Base-by-base conservation (phyloP, 2,797 vertebrate species). In the Sebastes diploproa region DNA sequence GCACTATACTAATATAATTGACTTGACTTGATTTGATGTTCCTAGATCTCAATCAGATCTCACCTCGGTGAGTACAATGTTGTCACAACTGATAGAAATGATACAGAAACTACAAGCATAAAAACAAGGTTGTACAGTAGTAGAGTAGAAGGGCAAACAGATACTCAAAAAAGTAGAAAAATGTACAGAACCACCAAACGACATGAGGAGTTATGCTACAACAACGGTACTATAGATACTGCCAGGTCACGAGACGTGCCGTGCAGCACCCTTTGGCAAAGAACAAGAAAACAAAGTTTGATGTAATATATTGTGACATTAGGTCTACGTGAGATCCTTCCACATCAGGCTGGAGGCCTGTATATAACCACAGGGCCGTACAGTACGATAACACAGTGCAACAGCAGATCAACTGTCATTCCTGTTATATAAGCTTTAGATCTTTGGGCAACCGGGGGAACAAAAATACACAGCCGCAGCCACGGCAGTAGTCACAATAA, bases 291-390 rank as follows among this genome's bases (percentile, higher is more conserved):
- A 68, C 60, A 80, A 74, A 65, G 66, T 82, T 32, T 87, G 92
- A 95, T 86, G 59, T 88, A 71, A 94, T 92, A 32, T 38, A 38
- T 69, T 79, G 84, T 91, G 92, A 92, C 92, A 82, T 72, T 74
- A 27, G 74, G 82, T 86, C 78, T 78, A 84, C 66, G 54, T 80
- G 85, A 82, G 81, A 81, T 85, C 66, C 32, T 77, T 80, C 84
- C 73, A 74, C 86, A 82, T 90, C 74, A 72, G 87, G 74, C 87
- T 70, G 68, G 59, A 69, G 81, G 82, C 82, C 80, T 29, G 50
- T 52, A 29, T 65, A 73, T 65, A 73, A 88, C 84, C 83, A 73
- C 86, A n/a, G 87, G 84, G 74, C 80, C 29, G 16, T 78, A 67
- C 82, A 75, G 70, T 70, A 73, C 77, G 82, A 78, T 38, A 68